Evolutionary conservation across 2,113 vertebrate species (phyloP).

Genomic region (Heterochromis multidens): DNA sequence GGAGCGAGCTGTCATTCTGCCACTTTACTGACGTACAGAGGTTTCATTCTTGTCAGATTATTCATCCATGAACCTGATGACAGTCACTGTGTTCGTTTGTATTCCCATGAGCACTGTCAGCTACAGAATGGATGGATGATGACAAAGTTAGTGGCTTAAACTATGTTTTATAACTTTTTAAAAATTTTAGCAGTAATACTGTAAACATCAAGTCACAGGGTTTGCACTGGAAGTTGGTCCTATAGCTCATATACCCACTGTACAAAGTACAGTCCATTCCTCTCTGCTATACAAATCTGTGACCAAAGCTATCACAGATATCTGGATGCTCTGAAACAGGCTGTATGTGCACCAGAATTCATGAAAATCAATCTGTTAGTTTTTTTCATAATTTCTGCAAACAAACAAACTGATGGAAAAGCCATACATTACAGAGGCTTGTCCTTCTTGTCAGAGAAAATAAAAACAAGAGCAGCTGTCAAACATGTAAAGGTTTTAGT

Average conservation of each 20-base stretch:
- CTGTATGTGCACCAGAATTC: background rate
- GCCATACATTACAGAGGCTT: background rate
- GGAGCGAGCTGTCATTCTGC: background rate
- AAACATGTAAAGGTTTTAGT: background rate
- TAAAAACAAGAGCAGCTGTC: background rate
- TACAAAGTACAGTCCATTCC: accelerated
- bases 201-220: too few species aligned
- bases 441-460: background rate
- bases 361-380: background rate
- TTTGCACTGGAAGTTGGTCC: background rate
- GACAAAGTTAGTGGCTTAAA: background rate
- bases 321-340: background rate
- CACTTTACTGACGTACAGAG: background rate
- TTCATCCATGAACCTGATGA: slow-evolving; percentile 14
- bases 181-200: background rate
- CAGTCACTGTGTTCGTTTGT: background rate
- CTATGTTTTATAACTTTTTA: background rate
- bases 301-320: background rate
- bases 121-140: background rate
- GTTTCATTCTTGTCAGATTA: slow-evolving; percentile 4
- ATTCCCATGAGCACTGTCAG: background rate
- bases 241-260: background rate
- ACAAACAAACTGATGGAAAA: background rate
- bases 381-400: too few species aligned
- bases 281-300: background rate